Evolutionary conservation across 2,888 invertebrate genomes (phyloP), one percentile per base, ranked within the genome.

Genomic region (Lepidochrysops patricia): DNA sequence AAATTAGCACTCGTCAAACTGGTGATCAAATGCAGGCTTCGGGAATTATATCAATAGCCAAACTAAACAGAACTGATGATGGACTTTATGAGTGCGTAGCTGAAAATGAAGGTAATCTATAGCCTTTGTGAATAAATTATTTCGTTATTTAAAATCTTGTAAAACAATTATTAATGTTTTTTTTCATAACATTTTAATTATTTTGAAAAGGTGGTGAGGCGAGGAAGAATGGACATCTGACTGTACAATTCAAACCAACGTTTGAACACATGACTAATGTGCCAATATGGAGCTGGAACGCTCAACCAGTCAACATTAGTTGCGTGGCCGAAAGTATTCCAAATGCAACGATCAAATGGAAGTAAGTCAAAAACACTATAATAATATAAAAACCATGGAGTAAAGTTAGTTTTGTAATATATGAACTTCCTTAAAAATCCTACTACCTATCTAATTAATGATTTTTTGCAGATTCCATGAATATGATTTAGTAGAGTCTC

Each of bases 281-380:
- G 2, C 95, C 95, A 0, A 91, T 93, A 0, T 97, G 95, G 92
- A 94, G 94, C 32, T 97, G 97, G 97, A 93, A 94, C 57, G 91
- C 92, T 43, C 91, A 91, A 69, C 93, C 94, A 0, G 95, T 94
- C 1, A 97, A 97, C 79, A 89, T 97, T 4, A 95, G 95, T 62
- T 97, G 97, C 75, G 90, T 95, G 52, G 96, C 97, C n/a, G 95
- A 96, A 80, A 92, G 93, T 74, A 91, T 97, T 71, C 97, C 97
- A 2, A 97, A 97, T 77, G 97, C 97, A 0, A 97, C 97, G 5
- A 96, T 97, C 68, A 92, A 93, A 73, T 97, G 97, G 97, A 92
- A 91, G 79, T 92, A 88, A 79, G 87, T 74, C 12, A 58, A 29
- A 32, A 12, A 48, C 23, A 34, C 50, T 23, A 12, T n/a, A 34